Evolutionary conservation across 2,797 vertebrate species (phyloP).

Genomic region (Corythornis leucogaster): DNA sequence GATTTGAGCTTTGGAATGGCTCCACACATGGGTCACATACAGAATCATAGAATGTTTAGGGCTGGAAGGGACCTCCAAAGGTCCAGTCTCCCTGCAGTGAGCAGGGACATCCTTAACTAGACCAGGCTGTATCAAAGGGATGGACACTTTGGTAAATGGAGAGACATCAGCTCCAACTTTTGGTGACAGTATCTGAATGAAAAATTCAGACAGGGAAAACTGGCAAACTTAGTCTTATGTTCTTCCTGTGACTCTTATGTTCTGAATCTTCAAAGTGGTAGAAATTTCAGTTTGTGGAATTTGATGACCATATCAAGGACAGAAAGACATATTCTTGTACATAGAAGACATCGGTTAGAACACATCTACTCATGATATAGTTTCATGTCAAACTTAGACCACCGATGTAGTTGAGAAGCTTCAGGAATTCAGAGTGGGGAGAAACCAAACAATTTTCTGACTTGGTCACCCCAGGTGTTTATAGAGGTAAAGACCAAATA

Average conservation of each 20-base stretch:
- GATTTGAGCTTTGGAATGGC: not conserved
- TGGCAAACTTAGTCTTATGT: not conserved
- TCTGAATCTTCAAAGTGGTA: not conserved
- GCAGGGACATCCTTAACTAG: too few species aligned
- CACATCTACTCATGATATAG: not conserved
- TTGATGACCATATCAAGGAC: not conserved
- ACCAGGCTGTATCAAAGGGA: too few species aligned
- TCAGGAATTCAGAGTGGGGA: not conserved
- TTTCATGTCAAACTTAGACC: not conserved
- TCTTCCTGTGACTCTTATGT: not conserved
- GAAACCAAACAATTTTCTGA: not conserved
- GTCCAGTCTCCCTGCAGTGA: too few species aligned
- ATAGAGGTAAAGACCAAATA: not conserved
- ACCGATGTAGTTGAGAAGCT: not conserved
- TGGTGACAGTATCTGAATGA: not conserved
- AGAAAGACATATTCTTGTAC: not conserved
- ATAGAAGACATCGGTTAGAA: not conserved
- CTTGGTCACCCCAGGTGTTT: not conserved
- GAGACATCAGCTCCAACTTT: not conserved
- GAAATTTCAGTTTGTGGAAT: not conserved
- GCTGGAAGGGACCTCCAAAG: too few species aligned
- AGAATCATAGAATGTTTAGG: too few species aligned
- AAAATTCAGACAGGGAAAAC: not conserved
- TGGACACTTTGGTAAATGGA: not conserved
- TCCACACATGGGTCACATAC: not conserved